These are phyloP conservation scores for Lomographa bimaculata DNA, from an alignment of 2,888 invertebrate species.

Conservation along the genomic window DNA sequence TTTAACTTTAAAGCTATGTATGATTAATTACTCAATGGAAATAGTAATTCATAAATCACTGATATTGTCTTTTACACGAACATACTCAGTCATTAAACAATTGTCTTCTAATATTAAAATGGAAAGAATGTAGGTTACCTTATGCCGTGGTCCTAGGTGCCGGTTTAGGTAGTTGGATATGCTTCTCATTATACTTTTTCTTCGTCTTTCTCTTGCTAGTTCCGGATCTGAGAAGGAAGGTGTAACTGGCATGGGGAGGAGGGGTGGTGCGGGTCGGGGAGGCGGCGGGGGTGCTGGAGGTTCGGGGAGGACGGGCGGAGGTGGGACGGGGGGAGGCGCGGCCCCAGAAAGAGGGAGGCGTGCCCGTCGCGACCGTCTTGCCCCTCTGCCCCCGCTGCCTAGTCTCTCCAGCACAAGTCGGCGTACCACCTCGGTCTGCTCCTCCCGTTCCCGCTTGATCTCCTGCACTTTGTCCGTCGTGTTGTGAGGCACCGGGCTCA, in stretches of 20 bases:
- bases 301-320: conserved; percentile 46
- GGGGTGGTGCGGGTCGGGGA: conserved; percentile 53
- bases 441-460: conserved; percentile 56
- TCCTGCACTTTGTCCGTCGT: conserved; percentile 48
- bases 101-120: conserved; percentile 2
- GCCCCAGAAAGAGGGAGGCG: conserved; percentile 36
- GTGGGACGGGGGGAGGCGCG: conserved; percentile 57
- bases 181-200: conserved; percentile 92
- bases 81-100: conserved; percentile 16
- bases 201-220: conserved; percentile 84
- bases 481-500: conserved; percentile 67
- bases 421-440: conserved; percentile 92
- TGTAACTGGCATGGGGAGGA: conserved; percentile 58
- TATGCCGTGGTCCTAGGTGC: conserved; percentile 85
- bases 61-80: conserved; percentile 14
- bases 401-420: conserved; percentile 92
- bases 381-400: conserved; percentile 43
- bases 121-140: conserved; percentile 64
- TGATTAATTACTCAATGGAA: too few species aligned
- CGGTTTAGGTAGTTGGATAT: conserved; percentile 92
- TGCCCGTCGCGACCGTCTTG: conserved; percentile 28
- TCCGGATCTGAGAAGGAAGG: conserved; percentile 84
- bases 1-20: too few species aligned
- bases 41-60: too few species aligned
- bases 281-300: conserved; percentile 43